Evolutionary conservation across 2,888 invertebrate genomes (phyloP).

Genomic region (Andrena camellia): DNA sequence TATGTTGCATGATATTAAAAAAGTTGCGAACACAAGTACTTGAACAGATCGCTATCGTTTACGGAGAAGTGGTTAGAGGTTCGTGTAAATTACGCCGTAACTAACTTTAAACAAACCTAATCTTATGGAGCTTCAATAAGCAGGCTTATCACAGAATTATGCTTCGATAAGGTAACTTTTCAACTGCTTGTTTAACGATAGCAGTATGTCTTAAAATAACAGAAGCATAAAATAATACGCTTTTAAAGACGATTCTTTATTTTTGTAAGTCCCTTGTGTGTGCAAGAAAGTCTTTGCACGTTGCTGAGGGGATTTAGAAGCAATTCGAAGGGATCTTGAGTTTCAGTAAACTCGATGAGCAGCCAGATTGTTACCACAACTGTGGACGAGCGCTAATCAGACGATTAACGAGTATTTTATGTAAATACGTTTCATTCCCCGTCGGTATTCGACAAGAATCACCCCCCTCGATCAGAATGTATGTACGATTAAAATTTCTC

Average conservation of each 20-base stretch:
- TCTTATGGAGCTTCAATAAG: slow-evolving; percentile 40
- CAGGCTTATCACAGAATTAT: slow-evolving; percentile 39
- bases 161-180: slow-evolving; percentile 31
- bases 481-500: slow-evolving; percentile 32
- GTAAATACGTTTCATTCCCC: slow-evolving; percentile 54
- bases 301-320: slow-evolving; percentile 20
- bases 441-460: neutral
- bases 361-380: slow-evolving; percentile 53
- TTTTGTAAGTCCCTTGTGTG: no score
- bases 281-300: neutral
- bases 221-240: neutral
- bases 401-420: slow-evolving; percentile 65
- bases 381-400: slow-evolving; percentile 18
- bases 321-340: slow-evolving; percentile 12
- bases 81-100: slow-evolving; percentile 43
- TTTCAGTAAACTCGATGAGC: slow-evolving; percentile 43
- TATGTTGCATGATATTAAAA: slow-evolving; percentile 24
- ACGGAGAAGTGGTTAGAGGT: slow-evolving; percentile 34
- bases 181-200: neutral
- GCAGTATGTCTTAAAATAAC: neutral
- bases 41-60: slow-evolving; percentile 10
- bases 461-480: neutral
- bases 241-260: no score
- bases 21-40: slow-evolving; percentile 27
- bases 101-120: slow-evolving; percentile 38